These are phyloP conservation scores for Schizopygopsis malacanthus DNA, from an alignment of 2,797 vertebrate species.

Conservation along the genomic window DNA sequence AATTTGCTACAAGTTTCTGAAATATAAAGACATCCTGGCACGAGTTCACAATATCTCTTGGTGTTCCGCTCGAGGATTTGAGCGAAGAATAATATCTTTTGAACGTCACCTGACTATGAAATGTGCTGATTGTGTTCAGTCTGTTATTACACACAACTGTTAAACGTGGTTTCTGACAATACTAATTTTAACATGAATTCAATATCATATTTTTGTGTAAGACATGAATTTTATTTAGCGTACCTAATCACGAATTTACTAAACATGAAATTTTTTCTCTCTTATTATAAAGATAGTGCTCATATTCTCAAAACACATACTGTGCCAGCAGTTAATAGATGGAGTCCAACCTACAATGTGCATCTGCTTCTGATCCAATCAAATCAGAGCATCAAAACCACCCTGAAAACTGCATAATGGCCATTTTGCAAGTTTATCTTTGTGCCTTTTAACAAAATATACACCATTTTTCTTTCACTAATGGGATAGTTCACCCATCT, in stretches of 20 bases:
- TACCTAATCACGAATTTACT: neutral
- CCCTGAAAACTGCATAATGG: conserved; percentile 57
- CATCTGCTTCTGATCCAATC: conserved; percentile 43
- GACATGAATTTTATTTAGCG: conserved; percentile 3
- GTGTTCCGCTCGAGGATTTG: conserved; percentile 23
- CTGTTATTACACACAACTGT: conserved; percentile 57
- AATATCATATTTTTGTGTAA: conserved; percentile 4
- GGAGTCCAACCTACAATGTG: conserved; percentile 36
- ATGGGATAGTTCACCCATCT: neutral
- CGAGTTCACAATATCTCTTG: conserved; percentile 66
- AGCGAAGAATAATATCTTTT: conserved; percentile 32
- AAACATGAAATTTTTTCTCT: neutral
- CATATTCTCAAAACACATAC: conserved; percentile 46
- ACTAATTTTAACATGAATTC: conserved; percentile 16
- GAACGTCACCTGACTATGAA: conserved; percentile 47
- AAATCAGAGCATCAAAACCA: conserved; percentile 51
- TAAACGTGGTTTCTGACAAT: conserved; percentile 63
- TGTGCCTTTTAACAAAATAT: conserved; percentile 40
- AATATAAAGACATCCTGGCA: conserved; percentile 61
- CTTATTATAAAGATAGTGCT: conserved; percentile 4
- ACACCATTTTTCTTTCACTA: conserved; percentile 30
- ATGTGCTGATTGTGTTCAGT: conserved; percentile 44
- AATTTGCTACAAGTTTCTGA: conserved; percentile 59
- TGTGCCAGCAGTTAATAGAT: conserved; percentile 44
- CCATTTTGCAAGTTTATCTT: conserved; percentile 47